phyloP scores from a whole-genome alignment of 2,888 invertebrate genomes.

The Drosophila siamana region DNA sequence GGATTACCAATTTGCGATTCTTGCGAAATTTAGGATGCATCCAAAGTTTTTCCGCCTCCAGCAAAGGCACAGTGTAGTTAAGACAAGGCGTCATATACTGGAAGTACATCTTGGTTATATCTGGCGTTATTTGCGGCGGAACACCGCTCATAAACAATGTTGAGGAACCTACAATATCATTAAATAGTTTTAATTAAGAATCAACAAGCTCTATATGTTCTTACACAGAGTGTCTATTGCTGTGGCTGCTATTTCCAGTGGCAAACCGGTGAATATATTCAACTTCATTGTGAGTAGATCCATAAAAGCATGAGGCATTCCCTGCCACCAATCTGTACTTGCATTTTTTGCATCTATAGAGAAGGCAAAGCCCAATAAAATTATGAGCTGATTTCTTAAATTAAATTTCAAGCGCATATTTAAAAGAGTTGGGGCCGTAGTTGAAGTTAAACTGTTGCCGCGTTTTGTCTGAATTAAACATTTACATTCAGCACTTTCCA shows the following conservation, averaged over 20 bases:
- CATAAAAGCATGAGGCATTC: slow-evolving; percentile 45
- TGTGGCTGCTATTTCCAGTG: slow-evolving; percentile 71
- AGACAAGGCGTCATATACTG: slow-evolving; percentile 77
- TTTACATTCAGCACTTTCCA: slow-evolving; percentile 21
- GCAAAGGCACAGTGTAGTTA: slow-evolving; percentile 78
- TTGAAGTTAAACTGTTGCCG: slow-evolving; percentile 21
- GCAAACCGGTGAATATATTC: slow-evolving; percentile 74
- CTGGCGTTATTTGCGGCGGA: slow-evolving; percentile 72
- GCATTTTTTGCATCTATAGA: slow-evolving; percentile 11
- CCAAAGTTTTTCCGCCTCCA: slow-evolving; percentile 78
- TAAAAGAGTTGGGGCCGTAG: neutral
- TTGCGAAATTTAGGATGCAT: slow-evolving; percentile 73
- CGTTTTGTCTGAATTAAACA: neutral
- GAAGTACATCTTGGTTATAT: slow-evolving; percentile 80
- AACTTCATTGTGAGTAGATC: slow-evolving; percentile 71
- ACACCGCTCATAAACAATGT: slow-evolving; percentile 65
- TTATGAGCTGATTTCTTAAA: neutral
- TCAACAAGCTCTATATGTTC: slow-evolving; percentile 8
- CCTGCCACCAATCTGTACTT: slow-evolving; percentile 54
- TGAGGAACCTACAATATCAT: slow-evolving; percentile 74
- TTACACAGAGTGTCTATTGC: slow-evolving; percentile 77
- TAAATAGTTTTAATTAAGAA: neutral
- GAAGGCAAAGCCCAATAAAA: slow-evolving; percentile 11
- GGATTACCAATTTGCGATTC: slow-evolving; percentile 75
- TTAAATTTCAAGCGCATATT: slow-evolving; percentile 21